phyloP scores from a whole-genome alignment of 1,140 invertebrate species.

The Chlorops oryzae region DNA sequence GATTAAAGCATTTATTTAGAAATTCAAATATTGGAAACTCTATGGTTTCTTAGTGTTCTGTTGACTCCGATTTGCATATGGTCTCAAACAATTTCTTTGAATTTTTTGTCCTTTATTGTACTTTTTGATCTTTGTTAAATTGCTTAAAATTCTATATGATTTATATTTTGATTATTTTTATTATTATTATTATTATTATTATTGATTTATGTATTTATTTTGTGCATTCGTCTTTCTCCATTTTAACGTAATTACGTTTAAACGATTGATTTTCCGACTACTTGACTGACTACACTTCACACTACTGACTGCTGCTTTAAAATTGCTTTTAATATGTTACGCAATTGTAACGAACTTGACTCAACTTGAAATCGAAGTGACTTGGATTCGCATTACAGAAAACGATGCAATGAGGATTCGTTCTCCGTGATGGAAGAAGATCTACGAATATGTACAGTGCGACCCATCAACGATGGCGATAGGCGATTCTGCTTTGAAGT shows the following conservation, averaged over 20 bases:
- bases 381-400: conserved; percentile 55
- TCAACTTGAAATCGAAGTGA: conserved; percentile 39
- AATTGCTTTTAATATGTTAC: too few species aligned
- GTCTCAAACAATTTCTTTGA: background rate
- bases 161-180: background rate
- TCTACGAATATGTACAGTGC: conserved; percentile 86
- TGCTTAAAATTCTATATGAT: background rate
- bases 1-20: too few species aligned
- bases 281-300: too few species aligned
- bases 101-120: conserved; percentile 7
- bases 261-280: too few species aligned
- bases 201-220: background rate
- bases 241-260: too few species aligned
- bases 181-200: background rate
- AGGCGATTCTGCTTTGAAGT: conserved; percentile 95
- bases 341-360: too few species aligned
- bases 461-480: conserved; percentile 79
- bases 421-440: conserved; percentile 95
- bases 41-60: too few species aligned
- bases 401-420: conserved; percentile 75
- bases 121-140: background rate
- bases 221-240: conserved; percentile 5
- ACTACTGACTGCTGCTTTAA: too few species aligned
- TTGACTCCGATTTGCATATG: too few species aligned
- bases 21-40: too few species aligned